Evolutionary conservation across 92 coral and sea anemone species (phyloP).

Genomic region (Chrysogorgia sp.): DNA sequence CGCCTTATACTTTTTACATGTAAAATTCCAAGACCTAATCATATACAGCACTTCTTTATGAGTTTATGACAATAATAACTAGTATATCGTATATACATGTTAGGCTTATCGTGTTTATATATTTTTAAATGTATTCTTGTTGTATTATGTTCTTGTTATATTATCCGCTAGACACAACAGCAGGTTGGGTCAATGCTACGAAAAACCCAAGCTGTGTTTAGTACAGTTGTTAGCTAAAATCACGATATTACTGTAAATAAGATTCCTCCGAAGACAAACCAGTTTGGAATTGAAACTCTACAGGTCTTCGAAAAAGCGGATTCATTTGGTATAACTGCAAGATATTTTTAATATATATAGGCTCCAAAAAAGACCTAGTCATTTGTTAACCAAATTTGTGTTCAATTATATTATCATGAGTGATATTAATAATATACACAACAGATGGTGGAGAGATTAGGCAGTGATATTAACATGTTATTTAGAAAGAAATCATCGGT

Average conservation of each 20-base stretch:
- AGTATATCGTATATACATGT: no score
- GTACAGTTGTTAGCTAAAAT: no score
- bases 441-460: not conserved
- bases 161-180: no score
- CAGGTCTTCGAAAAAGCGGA: not conserved
- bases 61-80: no score
- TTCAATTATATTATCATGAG: not conserved
- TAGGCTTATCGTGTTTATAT: no score
- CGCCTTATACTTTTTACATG: no score
- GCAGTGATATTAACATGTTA: slow-evolving; percentile 7
- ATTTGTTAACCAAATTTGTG: slow-evolving; percentile 43
- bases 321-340: not conserved
- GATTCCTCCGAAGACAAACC: not conserved
- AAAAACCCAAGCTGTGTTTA: no score
- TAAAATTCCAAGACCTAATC: no score
- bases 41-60: no score
- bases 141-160: no score
- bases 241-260: not conserved
- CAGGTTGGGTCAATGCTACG: no score
- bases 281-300: not conserved
- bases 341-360: not conserved
- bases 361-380: not conserved
- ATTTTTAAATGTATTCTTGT: no score
- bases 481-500: slow-evolving; percentile 2
- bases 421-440: not conserved